Percentiles rank a stretch among this genome's conserved stretches.
These are phyloP conservation scores for Rambutsinella grinnellia DNA, from an alignment of 2,888 invertebrate species.

Conservation along the genomic window DNA sequence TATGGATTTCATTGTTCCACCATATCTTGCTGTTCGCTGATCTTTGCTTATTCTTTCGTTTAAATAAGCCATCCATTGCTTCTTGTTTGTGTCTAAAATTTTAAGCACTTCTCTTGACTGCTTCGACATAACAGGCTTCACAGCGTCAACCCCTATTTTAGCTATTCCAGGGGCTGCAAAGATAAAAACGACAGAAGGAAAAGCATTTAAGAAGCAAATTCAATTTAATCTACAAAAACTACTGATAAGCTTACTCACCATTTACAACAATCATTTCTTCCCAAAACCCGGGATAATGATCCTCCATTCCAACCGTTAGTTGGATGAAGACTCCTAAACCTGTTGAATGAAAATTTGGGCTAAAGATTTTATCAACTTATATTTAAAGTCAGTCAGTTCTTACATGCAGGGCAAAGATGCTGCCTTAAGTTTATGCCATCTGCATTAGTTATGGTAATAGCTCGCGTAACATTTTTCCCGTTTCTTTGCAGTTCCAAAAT, in stretches of 20 bases:
- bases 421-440: constrained; percentile 21
- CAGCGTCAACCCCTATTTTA: constrained; percentile 11
- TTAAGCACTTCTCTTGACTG: constrained; percentile 15
- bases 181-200: too few species aligned
- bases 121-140: constrained; percentile 10
- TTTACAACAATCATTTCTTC: constrained; percentile 26
- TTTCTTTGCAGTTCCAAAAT: constrained; percentile 16
- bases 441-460: constrained; percentile 6
- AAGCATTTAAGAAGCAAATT: too few species aligned
- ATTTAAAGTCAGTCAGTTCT: not conserved
- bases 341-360: not conserved
- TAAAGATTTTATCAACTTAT: not conserved
- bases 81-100: constrained; percentile 23
- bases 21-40: constrained; percentile 23
- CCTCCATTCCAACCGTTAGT: constrained; percentile 4
- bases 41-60: constrained; percentile 8
- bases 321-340: constrained; percentile 8
- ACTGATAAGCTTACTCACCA: constrained; percentile 1
- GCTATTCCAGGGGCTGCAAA: constrained; percentile 8
- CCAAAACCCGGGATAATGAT: constrained; percentile 30
- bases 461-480: constrained; percentile 27
- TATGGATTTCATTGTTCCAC: too few species aligned
- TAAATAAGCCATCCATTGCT: constrained; percentile 35
- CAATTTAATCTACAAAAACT: too few species aligned
- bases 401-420: constrained; percentile 23